Conservation (phyloP, 2,113 vertebrate species). For the Anoura caudifer region DNA sequence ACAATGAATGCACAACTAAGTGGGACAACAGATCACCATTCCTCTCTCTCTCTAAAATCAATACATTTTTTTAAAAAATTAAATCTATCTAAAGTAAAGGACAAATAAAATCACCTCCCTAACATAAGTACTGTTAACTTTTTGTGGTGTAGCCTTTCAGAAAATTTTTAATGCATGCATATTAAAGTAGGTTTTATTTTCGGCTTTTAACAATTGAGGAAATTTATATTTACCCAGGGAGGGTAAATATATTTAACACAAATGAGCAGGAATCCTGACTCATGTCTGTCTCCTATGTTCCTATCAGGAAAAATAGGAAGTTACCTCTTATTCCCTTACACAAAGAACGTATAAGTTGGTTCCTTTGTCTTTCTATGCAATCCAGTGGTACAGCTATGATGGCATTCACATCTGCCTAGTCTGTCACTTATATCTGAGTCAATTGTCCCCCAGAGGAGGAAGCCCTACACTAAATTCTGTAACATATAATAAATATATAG, state of each 20-base stretch:
- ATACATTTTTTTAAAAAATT: neutral
- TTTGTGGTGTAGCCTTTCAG: neutral
- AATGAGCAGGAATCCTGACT: neutral
- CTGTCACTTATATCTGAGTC: constrained; percentile 11
- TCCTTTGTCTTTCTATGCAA: constrained; percentile 31
- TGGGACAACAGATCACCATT: neutral
- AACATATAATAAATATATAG: constrained; percentile 25
- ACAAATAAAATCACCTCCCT: neutral
- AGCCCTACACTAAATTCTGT: constrained; percentile 35
- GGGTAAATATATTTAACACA: neutral
- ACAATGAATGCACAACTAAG: neutral
- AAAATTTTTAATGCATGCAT: neutral
- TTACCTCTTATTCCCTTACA: neutral
- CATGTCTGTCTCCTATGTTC: neutral
- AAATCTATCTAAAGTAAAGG: neutral
- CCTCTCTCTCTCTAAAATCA: neutral
- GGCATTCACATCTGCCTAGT: neutral
- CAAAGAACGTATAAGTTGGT: neutral
- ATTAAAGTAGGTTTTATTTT: neutral
- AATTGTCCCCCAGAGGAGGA: constrained; percentile 33
- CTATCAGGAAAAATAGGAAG: neutral
- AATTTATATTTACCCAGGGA: neutral
- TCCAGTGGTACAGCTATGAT: neutral
- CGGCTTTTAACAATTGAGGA: neutral
- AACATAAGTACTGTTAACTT: neutral